Evolutionary conservation across 2,113 vertebrate genomes (phyloP).

Genomic region (Saguinus imperator): DNA sequence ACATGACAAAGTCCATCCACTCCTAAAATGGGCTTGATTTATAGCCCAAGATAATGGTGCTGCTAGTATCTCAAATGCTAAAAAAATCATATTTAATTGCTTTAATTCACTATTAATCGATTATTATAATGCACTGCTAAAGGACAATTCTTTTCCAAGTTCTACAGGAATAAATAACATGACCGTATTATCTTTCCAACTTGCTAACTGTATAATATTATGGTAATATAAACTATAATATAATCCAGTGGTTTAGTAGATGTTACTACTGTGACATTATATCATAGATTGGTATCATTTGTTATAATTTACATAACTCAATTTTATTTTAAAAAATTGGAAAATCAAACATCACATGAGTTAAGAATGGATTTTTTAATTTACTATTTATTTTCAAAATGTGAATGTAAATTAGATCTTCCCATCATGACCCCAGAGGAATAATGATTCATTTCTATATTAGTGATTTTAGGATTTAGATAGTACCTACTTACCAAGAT

Average conservation of each 20-base stretch:
- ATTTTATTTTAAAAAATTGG: not conserved
- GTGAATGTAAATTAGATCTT: not conserved
- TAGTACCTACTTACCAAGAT: not conserved
- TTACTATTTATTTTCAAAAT: not conserved
- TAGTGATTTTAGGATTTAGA: not conserved
- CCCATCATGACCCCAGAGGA: not conserved
- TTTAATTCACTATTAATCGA: slow-evolving; percentile 38
- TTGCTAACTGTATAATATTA: not conserved
- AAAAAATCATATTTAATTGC: not conserved
- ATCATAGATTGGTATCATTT: not conserved
- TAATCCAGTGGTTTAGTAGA: not conserved
- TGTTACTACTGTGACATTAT: not conserved
- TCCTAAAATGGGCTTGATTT: not conserved
- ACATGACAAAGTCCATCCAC: no score
- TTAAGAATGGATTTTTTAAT: not conserved
- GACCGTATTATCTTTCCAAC: not conserved
- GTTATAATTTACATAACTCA: not conserved
- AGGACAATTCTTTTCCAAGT: not conserved
- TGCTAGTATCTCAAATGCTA: not conserved
- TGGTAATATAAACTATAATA: not conserved
- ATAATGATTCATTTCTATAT: not conserved
- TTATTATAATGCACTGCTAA: slow-evolving; percentile 11
- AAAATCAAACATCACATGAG: not conserved
- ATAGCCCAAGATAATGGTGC: not conserved
- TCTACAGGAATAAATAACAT: not conserved